Percentiles rank a stretch among this genome's conserved stretches.
phyloP scores from a whole-genome alignment of 1,140 invertebrate species.

The Cydia pomonella region DNA sequence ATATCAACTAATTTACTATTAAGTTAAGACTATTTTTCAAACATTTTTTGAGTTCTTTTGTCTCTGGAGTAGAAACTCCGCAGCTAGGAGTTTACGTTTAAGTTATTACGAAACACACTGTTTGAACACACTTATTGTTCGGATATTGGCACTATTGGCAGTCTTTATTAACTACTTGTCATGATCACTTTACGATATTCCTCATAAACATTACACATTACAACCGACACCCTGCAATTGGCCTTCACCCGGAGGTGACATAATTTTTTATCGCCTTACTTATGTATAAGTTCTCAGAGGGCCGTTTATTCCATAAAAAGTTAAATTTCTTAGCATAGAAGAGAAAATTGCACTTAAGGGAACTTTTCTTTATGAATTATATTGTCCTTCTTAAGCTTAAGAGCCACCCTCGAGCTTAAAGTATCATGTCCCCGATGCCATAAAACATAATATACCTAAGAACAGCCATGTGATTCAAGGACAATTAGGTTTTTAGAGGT shows the following conservation, averaged over 20 bases:
- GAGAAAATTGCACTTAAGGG: conserved; percentile 29
- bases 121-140: not conserved
- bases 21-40: too few species aligned
- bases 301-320: conserved; percentile 12
- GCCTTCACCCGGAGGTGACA: conserved; percentile 15
- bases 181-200: not conserved
- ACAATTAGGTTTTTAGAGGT: not conserved
- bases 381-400: not conserved
- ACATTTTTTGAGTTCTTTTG: too few species aligned
- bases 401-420: not conserved
- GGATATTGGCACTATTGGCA: not conserved
- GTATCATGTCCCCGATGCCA: conserved; percentile 3
- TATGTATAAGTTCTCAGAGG: not conserved
- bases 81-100: too few species aligned
- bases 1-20: too few species aligned
- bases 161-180: not conserved
- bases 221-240: conserved; percentile 9
- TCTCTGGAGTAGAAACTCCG: too few species aligned
- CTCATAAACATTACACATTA: conserved; percentile 15
- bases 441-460: conserved; percentile 26
- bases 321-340: conserved; percentile 28
- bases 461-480: not conserved
- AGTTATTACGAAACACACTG: too few species aligned
- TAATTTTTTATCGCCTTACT: conserved; percentile 9
- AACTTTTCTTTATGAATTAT: conserved; percentile 29